Evolutionary conservation across 2,888 invertebrate species (phyloP).

Genomic region (Sialis lutaria): DNA sequence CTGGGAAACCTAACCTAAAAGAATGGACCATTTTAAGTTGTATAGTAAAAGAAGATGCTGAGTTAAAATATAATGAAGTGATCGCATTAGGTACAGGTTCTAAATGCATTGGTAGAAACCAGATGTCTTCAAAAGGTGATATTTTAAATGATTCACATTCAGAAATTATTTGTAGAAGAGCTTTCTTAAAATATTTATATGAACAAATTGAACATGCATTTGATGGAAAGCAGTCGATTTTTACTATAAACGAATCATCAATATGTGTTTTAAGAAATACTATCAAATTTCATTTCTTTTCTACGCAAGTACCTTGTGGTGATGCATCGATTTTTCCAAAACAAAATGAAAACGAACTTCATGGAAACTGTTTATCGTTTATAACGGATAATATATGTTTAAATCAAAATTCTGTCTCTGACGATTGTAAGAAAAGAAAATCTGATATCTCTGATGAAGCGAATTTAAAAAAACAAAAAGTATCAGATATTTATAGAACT

Average conservation of each 20-base stretch:
- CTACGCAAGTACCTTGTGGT: conserved; percentile 82
- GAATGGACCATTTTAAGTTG: conserved; percentile 80
- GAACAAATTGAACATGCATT: conserved; percentile 33
- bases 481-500: conserved; percentile 45
- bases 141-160: conserved; percentile 84
- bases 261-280: conserved; percentile 33
- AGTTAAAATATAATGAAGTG: conserved; percentile 29
- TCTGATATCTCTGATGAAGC: too few relatives aligned
- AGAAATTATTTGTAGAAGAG: conserved; percentile 71
- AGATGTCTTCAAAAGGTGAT: conserved; percentile 46
- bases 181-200: conserved; percentile 61
- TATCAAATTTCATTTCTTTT: conserved; percentile 64
- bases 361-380: conserved; percentile 12
- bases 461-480: conserved; percentile 12
- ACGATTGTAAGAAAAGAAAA: conserved; percentile 7
- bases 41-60: conserved; percentile 37
- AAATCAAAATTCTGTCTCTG: conserved; percentile 10
- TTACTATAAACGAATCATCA: conserved; percentile 17
- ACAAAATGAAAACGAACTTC: conserved; percentile 17
- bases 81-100: conserved; percentile 81
- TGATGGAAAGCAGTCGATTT: conserved; percentile 19
- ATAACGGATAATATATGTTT: conserved; percentile 11
- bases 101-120: conserved; percentile 66
- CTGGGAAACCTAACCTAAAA: conserved; percentile 53
- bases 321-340: conserved; percentile 77